Evolutionary conservation across 2,888 invertebrate species (phyloP).

Genomic region (Reticulitermes lucifugus): DNA sequence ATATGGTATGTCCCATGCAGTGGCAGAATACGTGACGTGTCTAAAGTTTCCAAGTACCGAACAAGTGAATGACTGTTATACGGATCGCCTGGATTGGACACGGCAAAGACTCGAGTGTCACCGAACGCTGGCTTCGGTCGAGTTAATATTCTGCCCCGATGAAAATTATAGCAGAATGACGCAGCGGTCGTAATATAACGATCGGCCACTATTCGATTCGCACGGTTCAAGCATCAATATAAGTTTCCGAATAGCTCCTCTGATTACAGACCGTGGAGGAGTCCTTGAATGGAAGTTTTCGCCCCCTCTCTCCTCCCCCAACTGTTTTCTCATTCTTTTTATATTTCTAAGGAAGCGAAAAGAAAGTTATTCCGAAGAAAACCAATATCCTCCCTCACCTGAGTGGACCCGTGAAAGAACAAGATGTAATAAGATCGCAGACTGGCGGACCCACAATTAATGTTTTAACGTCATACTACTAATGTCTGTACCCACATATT

Average conservation of each 20-base stretch:
- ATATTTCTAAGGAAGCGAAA: constrained; percentile 16
- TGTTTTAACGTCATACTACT: too few species aligned
- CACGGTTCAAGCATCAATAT: constrained; percentile 48
- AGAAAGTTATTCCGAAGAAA: constrained; percentile 39
- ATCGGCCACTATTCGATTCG: constrained; percentile 41
- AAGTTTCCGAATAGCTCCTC: constrained; percentile 43
- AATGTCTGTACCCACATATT: too few species aligned
- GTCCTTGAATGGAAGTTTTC: constrained; percentile 29
- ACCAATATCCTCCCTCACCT: constrained; percentile 17
- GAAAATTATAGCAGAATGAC: constrained; percentile 46
- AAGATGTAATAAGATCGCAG: too few species aligned
- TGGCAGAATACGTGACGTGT: too few species aligned
- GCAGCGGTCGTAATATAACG: constrained; percentile 25
- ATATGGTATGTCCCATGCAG: too few species aligned
- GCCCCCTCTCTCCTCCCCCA: not conserved
- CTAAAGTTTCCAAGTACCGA: too few species aligned
- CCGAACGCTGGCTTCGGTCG: constrained; percentile 17
- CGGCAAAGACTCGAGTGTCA: constrained; percentile 19
- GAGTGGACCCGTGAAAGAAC: not conserved
- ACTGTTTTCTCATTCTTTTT: constrained; percentile 18
- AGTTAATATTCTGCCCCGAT: constrained; percentile 31
- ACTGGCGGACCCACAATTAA: not conserved
- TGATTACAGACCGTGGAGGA: constrained; percentile 15
- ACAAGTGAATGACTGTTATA: too few species aligned
- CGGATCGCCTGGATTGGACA: constrained; percentile 8